Base-by-base conservation (phyloP, 2,113 vertebrate genomes). In the Grammomys surdaster region DNA sequence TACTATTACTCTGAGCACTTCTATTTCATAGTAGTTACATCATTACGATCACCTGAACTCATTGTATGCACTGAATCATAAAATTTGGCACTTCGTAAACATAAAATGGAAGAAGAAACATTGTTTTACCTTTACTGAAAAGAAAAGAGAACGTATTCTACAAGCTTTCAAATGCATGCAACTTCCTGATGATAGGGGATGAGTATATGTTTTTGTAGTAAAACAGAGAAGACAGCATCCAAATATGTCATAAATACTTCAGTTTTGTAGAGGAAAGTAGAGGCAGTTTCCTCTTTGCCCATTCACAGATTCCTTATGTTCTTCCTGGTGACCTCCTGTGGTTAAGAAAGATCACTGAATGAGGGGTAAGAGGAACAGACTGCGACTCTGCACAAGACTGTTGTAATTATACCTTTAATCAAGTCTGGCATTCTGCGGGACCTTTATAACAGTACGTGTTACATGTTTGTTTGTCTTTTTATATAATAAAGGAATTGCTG, bases 21-120 rank as follows among this genome's bases (percentile, higher is more conserved):
- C 19, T 80, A 48, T 77, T 84, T 88, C 73, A 81, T 24, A 81
- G 46, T 43, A 40, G 90, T 82, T 91, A 88, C 90, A 48, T 90
- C 92, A 89, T 92, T 94, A 65, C 24, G 46, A 33, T 84, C 86
- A 63, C 43, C 76, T 86, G 90, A 85, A 90, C 58, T 92, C 70
- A 96, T 8, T 54, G 20, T 60, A 60, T 80, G 26, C 31, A 90
- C 72, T 40, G 85, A 88, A 82, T 91, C 76, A 67, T 33, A 81
- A 78, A 54, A 67, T 33, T 77, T 85, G 88, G 22, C 82, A 22
- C 24, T 43, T 2, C 43, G 28, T 70, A 90, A 93, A 84, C 54
- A 90, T 65, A 48, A 94, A 96, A 73, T 43, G 13, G 20, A 2
- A 43, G 48, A 69, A 60, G 12, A 26, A 19, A 43, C 43, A 69